These are phyloP conservation scores for Protophormia terraenovae DNA, from an alignment of 2,888 invertebrate species.

Conservation along the genomic window DNA sequence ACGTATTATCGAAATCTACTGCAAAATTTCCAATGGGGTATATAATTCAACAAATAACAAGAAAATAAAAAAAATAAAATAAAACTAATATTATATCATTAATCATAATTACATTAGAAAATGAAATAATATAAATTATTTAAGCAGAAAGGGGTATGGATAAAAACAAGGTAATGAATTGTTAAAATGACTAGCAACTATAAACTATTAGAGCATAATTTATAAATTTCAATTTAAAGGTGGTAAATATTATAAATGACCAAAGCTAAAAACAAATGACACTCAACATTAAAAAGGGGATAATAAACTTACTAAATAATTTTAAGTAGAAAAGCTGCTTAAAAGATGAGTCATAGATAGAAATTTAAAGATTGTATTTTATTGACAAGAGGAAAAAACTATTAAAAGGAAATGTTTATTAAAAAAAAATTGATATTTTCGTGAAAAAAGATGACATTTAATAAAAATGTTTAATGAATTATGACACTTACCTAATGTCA, in stretches of 20 bases:
- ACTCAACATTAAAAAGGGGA: not conserved
- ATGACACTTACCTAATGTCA: too few species aligned
- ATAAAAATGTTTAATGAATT: too few species aligned
- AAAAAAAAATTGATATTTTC: too few species aligned
- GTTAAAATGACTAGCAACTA: conserved; percentile 3
- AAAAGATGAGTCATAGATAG: not conserved
- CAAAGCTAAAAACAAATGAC: not conserved
- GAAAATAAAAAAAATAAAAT: conserved; percentile 26
- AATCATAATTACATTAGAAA: conserved; percentile 51
- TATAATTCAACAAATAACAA: not conserved
- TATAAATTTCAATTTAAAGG: conserved; percentile 3
- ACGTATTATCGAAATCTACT: too few species aligned
- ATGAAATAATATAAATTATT: conserved; percentile 28
- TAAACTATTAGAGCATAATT: conserved; percentile 22
- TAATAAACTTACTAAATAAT: not conserved
- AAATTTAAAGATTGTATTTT: too few species aligned
- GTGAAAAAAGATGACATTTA: too few species aligned
- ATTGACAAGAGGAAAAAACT: too few species aligned
- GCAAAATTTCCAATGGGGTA: not conserved
- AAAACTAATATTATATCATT: conserved; percentile 25
- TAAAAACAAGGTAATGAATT: conserved; percentile 29
- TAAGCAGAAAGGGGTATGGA: not conserved
- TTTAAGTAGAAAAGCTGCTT: not conserved
- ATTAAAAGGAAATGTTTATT: too few species aligned
- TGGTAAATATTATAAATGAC: not conserved